Conservation (phyloP, 1,140 invertebrate genomes). For the Trichonephila clavata region DNA sequence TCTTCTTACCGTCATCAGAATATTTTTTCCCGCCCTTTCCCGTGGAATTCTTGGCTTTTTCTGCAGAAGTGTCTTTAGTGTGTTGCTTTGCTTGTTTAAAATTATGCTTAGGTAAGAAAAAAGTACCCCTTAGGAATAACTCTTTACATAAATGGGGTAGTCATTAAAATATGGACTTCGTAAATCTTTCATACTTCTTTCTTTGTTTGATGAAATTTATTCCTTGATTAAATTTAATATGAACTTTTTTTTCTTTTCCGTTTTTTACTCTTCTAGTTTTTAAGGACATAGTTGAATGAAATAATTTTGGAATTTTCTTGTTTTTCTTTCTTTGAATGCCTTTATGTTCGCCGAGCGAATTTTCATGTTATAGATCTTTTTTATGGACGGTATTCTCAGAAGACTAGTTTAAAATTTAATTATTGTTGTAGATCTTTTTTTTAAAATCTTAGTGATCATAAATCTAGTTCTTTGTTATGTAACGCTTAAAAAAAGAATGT, state of each 20-base stretch:
- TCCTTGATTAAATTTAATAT: conserved; percentile 25
- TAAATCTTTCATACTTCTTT: not conserved
- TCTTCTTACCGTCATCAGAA: conserved; percentile 19
- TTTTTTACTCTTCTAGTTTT: not conserved
- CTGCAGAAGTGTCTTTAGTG: not conserved
- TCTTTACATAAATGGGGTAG: not conserved
- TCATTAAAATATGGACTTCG: conserved; percentile 8
- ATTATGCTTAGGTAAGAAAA: not conserved
- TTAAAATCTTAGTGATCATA: no score
- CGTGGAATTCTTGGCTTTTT: not conserved
- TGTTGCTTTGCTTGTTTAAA: conserved; percentile 9
- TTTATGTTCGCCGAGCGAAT: not conserved
- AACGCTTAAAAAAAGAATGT: no score
- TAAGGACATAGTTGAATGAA: not conserved
- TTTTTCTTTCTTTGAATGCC: not conserved
- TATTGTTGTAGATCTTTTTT: not conserved
- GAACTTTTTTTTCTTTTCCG: not conserved
- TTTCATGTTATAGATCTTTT: not conserved
- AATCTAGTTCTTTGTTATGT: no score
- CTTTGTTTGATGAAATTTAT: conserved; percentile 21
- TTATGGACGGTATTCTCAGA: not conserved
- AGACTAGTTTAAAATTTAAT: not conserved
- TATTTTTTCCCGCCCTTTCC: not conserved
- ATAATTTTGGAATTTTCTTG: not conserved
- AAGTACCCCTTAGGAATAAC: conserved; percentile 2